Evolutionary conservation across 2,888 invertebrate species (phyloP).

Genomic region (Sphaeridia pumilis): DNA sequence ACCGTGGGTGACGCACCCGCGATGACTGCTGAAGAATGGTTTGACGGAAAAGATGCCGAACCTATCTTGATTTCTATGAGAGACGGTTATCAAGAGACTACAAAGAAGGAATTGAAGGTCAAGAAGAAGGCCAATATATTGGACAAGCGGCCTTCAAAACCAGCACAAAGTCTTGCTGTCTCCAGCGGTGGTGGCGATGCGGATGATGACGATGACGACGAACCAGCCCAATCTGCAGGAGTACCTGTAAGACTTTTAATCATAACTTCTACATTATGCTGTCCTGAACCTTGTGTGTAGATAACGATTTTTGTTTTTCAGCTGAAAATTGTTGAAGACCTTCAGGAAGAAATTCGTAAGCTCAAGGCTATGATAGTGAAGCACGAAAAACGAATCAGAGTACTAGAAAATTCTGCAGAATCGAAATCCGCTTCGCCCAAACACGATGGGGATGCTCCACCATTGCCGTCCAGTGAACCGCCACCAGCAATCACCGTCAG

Average conservation of each 20-base stretch:
- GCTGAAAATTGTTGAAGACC: conserved; percentile 52
- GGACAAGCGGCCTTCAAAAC: conserved; percentile 48
- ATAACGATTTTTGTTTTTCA: conserved; percentile 9
- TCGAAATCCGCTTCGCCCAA: conserved; percentile 12
- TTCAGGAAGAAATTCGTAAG: conserved; percentile 79
- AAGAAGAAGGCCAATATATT: conserved; percentile 69
- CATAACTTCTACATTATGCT: not conserved
- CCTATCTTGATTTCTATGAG: conserved; percentile 84
- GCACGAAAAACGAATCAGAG: conserved; percentile 75
- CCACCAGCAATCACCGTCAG: conserved; percentile 29
- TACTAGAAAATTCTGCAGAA: conserved; percentile 51
- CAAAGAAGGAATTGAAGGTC: conserved; percentile 56
- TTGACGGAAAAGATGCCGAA: conserved; percentile 75
- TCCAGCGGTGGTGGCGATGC: conserved; percentile 22
- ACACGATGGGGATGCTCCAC: conserved; percentile 14
- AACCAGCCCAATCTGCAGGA: conserved; percentile 14
- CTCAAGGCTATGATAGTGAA: conserved; percentile 88
- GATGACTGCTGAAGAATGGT: conserved; percentile 83
- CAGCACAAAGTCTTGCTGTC: conserved; percentile 15
- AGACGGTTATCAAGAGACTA: conserved; percentile 46
- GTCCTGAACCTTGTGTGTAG: not conserved
- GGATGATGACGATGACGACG: conserved; percentile 31
- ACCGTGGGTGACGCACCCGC: conserved; percentile 83
- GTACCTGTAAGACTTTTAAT: conserved; percentile 9
- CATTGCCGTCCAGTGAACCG: conserved; percentile 28